Base-by-base conservation (phyloP, 2,113 vertebrate genomes). In the Monopterus albus region DNA sequence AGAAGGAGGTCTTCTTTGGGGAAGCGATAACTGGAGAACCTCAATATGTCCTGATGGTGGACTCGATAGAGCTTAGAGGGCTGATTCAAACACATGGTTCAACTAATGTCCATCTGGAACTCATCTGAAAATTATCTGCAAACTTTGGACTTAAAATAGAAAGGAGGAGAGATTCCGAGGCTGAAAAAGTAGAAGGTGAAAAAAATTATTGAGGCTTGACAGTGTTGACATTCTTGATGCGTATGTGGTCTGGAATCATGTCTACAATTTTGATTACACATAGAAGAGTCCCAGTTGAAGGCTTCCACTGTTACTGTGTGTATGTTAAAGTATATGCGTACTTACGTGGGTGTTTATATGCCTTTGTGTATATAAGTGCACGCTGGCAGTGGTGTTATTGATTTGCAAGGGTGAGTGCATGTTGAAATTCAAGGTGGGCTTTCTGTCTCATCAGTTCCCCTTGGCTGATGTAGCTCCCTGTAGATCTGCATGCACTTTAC, bases 381-480 rank as follows among this genome's bases (percentile, higher is more conserved):
- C 50, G 50, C 66, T 72, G 79, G 63, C 58, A 45, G 26, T 5
- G 20, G 43, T n/a, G 23, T 79, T 87, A 91, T 86, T 84, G 88
- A 89, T 89, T 83, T 84, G 64, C 63, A 76, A 68, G 49, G 63
- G 70, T 65, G 72, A 85, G 73, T 71, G 55, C 4, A 10, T 76
- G 75, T 84, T 86, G 67, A 87, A 84, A 88, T 83, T 87, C 88
- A 89, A 88, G 78, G 84, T 84, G 87, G 84, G 77, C 76, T 83
- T 78, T 72, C 51, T 7, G 65, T 76, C 69, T 87, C 26, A 33
- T 81, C 67, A 18, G 50, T 79, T 73, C 71, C 53, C 71, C 55
- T 85, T 59, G 80, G 76, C 72, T 78, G 72, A 72, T 71, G 52
- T 61, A 51, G 62, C 64, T 82, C 78, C 79, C 66, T 45, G 77